Conservation (phyloP, 2,113 vertebrate species). For the Pygoscelis adeliae region DNA sequence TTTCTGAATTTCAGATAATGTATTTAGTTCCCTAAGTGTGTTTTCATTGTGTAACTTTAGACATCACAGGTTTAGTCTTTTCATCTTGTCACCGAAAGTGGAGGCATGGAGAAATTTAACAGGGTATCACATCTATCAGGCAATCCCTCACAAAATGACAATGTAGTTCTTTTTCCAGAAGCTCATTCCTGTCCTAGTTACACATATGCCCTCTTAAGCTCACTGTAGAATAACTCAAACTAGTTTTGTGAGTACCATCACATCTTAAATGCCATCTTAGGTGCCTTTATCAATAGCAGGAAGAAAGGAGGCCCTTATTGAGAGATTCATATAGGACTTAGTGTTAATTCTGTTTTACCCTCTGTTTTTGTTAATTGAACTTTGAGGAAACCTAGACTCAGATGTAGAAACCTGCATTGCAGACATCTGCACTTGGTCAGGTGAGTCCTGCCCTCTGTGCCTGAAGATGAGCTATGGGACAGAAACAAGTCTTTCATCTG, state of each 20-base stretch:
- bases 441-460: neutral
- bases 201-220: neutral
- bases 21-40: neutral
- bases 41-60: neutral
- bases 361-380: neutral
- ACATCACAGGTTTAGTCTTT: neutral
- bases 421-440: neutral
- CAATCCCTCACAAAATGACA: neutral
- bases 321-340: neutral
- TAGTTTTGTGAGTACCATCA: neutral
- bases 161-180: neutral
- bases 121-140: neutral
- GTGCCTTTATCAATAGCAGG: neutral
- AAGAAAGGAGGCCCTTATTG: neutral
- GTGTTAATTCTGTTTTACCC: neutral
- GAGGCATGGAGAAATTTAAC: neutral
- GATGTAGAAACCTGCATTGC: neutral
- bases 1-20: neutral
- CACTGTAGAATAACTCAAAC: neutral
- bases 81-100: neutral
- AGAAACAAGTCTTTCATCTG: neutral
- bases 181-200: neutral
- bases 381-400: neutral
- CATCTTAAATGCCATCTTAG: neutral
- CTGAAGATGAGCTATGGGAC: neutral